These are phyloP conservation scores for Petrocephalus sullivani DNA, from an alignment of 2,797 vertebrate genomes.

Conservation along the genomic window DNA sequence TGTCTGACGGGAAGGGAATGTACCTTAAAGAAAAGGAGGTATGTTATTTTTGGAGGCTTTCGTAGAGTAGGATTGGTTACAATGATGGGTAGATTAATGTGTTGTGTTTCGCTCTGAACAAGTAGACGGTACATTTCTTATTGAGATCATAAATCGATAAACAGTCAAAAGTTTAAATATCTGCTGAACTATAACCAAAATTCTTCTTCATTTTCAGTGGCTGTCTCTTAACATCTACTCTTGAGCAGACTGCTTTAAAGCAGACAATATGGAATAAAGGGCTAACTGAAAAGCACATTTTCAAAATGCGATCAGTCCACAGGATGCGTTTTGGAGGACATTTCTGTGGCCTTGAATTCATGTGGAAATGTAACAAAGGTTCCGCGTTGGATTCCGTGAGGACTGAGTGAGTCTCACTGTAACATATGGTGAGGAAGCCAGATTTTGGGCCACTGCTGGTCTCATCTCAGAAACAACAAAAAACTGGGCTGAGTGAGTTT, in stretches of 20 bases:
- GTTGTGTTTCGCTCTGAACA: neutral
- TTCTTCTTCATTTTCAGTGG: conserved; percentile 56
- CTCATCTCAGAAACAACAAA: neutral
- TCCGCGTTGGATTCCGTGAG: neutral
- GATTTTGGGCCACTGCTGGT: neutral
- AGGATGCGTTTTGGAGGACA: neutral
- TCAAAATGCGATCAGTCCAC: neutral
- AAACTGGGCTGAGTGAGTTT: neutral
- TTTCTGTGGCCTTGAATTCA: no score
- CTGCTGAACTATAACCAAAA: neutral
- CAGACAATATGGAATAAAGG: neutral
- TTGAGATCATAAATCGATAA: neutral
- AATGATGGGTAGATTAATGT: neutral
- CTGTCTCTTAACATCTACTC: conserved; percentile 59
- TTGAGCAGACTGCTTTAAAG: conserved; percentile 29
- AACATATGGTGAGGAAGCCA: neutral
- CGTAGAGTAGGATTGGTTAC: neutral
- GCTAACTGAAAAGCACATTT: neutral
- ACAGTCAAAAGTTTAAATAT: neutral
- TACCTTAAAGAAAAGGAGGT: conserved; percentile 47
- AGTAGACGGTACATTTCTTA: neutral
- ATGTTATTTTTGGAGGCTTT: neutral
- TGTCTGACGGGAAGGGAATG: conserved; percentile 40
- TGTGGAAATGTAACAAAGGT: neutral
- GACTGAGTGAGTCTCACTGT: neutral